These are phyloP conservation scores for Cervus canadensis DNA, from an alignment of 2,113 vertebrate genomes.

Conservation along the genomic window DNA sequence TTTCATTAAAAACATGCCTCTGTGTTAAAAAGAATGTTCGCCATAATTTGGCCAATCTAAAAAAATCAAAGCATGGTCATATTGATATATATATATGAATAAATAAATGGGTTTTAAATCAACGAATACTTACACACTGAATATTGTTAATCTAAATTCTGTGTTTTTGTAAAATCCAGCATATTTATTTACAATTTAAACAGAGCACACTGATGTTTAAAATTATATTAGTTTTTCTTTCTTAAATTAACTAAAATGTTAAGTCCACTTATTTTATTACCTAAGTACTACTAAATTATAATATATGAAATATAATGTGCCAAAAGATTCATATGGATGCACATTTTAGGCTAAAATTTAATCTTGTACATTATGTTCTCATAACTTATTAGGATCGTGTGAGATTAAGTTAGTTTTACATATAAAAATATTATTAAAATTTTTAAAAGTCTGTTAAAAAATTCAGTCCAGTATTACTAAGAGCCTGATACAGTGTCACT, in stretches of 20 bases:
- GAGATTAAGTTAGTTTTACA: neutral
- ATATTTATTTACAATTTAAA: neutral
- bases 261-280: neutral
- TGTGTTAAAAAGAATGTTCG: neutral
- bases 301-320: neutral
- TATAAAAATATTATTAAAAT: neutral
- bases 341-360: neutral
- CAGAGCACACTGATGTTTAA: neutral
- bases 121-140: neutral
- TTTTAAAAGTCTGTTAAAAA: neutral
- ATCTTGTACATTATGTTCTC: neutral
- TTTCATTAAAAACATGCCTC: neutral
- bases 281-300: neutral
- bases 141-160: neutral
- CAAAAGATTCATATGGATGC: neutral
- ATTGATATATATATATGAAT: neutral
- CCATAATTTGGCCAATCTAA: neutral
- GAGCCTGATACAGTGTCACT: neutral
- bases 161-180: neutral
- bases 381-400: neutral
- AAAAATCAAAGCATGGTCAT: neutral
- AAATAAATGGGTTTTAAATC: neutral
- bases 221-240: neutral
- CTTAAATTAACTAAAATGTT: neutral
- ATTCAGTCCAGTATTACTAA: neutral